Conservation (phyloP, 2,113 vertebrate genomes). For the Laticauda laticaudata region DNA sequence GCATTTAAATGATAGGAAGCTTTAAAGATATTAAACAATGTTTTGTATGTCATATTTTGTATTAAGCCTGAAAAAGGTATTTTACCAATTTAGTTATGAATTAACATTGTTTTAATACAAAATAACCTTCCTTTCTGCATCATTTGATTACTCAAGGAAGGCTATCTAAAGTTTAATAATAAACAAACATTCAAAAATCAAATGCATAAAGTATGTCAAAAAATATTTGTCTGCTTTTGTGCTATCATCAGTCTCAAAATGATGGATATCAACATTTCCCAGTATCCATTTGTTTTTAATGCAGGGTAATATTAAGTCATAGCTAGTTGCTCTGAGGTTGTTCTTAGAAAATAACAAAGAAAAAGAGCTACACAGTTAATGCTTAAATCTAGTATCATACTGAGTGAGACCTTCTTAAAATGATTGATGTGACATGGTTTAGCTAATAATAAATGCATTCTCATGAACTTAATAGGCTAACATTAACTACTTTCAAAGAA, state of each 20-base stretch:
- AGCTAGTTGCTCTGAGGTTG: not conserved
- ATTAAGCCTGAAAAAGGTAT: not conserved
- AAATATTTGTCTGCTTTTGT: not conserved
- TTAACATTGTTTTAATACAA: conserved; percentile 6
- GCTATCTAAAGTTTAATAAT: not conserved
- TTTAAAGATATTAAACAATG: not conserved
- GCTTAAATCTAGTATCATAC: not conserved
- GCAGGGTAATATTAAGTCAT: not conserved
- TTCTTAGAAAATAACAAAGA: not conserved
- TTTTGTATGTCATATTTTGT: not conserved
- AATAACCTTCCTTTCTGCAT: not conserved
- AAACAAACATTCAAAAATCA: not conserved
- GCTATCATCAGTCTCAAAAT: not conserved
- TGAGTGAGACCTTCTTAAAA: not conserved
- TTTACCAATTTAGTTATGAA: not conserved
- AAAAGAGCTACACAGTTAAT: not conserved
- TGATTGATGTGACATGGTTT: not conserved
- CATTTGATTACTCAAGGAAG: not conserved
- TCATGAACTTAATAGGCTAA: not conserved
- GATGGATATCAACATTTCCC: not conserved
- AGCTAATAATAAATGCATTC: not conserved
- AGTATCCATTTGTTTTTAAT: not conserved
- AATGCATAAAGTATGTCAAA: not conserved
- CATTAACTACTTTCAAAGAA: conserved; percentile 15
- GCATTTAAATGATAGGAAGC: not conserved